These are phyloP conservation scores for Mantis religiosa DNA, from an alignment of 2,888 invertebrate genomes.

Conservation along the genomic window DNA sequence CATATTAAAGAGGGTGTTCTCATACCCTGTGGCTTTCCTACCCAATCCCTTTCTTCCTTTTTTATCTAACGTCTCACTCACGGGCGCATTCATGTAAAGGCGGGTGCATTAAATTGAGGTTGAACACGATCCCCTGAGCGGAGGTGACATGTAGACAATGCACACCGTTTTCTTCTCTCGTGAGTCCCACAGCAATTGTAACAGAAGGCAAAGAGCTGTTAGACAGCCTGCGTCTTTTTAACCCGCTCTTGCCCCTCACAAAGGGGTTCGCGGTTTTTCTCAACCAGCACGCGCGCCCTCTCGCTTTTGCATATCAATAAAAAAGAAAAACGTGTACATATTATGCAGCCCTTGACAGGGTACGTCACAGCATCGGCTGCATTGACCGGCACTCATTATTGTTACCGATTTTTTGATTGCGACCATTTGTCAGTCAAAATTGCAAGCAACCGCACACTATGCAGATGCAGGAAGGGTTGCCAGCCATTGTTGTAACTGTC, in stretches of 20 bases:
- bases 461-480: neutral
- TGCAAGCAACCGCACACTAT: neutral
- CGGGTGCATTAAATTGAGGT: slow-evolving; percentile 25
- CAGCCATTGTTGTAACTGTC: neutral
- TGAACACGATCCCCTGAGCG: slow-evolving; percentile 24
- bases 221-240: slow-evolving; percentile 2
- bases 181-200: slow-evolving; percentile 2
- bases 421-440: slow-evolving; percentile 31
- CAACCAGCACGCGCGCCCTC: neutral
- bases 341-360: neutral
- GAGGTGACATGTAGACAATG: slow-evolving; percentile 28
- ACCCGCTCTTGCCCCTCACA: neutral
- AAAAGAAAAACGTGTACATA: slow-evolving; percentile 4
- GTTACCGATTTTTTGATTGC: slow-evolving; percentile 26
- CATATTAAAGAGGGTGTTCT: slow-evolving; percentile 18
- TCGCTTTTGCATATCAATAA: slow-evolving; percentile 15
- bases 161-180: slow-evolving; percentile 8
- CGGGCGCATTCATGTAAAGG: slow-evolving; percentile 15
- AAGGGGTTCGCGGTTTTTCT: neutral
- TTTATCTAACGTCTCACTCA: slow-evolving; percentile 19
- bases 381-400: neutral
- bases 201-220: slow-evolving; percentile 9
- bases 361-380: neutral
- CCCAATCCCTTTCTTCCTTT: neutral
- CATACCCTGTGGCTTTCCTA: neutral